Evolutionary conservation across 2,113 vertebrate genomes (phyloP).

Genomic region (Eurypyga helias): DNA sequence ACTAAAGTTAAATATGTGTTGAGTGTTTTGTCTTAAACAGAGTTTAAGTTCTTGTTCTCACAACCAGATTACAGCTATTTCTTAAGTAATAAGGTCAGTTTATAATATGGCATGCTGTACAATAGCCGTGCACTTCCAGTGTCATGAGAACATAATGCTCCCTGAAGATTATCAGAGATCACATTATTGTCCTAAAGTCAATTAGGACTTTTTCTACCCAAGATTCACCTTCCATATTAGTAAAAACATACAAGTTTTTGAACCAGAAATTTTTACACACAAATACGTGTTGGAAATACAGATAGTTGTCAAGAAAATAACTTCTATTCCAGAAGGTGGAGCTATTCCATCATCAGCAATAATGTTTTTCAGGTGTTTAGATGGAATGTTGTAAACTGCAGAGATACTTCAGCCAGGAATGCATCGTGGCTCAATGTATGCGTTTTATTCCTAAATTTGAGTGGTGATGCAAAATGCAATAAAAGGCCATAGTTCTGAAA

Average conservation of each 20-base stretch:
- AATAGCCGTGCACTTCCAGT: not conserved
- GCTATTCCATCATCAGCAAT: slow-evolving; percentile 71
- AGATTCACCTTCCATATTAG: not conserved
- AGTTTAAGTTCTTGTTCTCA: not conserved
- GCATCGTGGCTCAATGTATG: slow-evolving; percentile 11
- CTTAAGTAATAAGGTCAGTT: not conserved
- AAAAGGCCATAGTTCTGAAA: slow-evolving; percentile 22
- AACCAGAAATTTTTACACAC: not conserved
- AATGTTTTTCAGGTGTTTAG: slow-evolving; percentile 26
- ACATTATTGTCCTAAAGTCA: not conserved
- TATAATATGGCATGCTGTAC: not conserved
- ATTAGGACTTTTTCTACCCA: not conserved
- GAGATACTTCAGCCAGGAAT: not conserved
- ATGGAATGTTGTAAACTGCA: not conserved
- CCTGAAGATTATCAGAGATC: not conserved
- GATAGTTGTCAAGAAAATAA: not conserved
- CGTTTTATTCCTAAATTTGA: slow-evolving; percentile 31
- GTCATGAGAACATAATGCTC: not conserved
- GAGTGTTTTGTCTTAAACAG: not conserved
- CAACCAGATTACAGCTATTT: not conserved
- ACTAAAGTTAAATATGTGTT: not conserved
- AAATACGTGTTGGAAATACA: not conserved
- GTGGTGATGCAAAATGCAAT: not conserved
- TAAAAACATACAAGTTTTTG: not conserved
- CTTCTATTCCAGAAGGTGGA: slow-evolving; percentile 70